Evolutionary conservation across 1,140 invertebrate species (phyloP).

Genomic region (Phymorhynchus buccinoides): DNA sequence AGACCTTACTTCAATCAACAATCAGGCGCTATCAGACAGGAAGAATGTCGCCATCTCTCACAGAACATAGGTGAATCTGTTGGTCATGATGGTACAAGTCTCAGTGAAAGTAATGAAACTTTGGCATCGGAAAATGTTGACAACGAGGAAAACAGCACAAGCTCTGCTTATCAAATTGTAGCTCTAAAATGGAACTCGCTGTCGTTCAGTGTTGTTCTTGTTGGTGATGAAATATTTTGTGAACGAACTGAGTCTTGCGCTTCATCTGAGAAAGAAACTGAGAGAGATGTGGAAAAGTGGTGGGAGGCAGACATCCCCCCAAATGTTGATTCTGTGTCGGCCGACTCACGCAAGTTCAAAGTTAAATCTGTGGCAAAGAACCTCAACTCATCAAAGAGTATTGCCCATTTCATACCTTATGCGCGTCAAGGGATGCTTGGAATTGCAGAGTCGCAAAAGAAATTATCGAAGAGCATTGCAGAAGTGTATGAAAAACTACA

Average conservation of each 20-base stretch:
- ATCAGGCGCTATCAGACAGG: background rate
- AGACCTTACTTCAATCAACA: background rate
- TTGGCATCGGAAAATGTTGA: no score
- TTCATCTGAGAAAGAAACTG: background rate
- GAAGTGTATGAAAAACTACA: background rate
- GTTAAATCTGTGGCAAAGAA: no score
- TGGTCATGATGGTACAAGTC: background rate
- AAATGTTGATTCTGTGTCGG: background rate
- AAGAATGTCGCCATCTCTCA: background rate
- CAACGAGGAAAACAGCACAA: background rate
- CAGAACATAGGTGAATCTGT: background rate
- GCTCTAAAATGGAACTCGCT: background rate
- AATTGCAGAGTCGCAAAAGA: background rate
- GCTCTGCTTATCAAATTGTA: background rate
- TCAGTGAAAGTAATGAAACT: no score
- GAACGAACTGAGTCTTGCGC: background rate
- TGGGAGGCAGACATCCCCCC: background rate
- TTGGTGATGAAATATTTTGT: background rate
- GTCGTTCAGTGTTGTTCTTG: background rate
- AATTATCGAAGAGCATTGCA: background rate
- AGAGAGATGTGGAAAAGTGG: background rate
- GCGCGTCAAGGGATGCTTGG: no score
- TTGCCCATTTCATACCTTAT: background rate
- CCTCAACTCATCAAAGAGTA: background rate
- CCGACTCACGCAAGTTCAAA: background rate